phyloP scores from a whole-genome alignment of 2,113 vertebrate genomes.

The Pituophis catenifer region DNA sequence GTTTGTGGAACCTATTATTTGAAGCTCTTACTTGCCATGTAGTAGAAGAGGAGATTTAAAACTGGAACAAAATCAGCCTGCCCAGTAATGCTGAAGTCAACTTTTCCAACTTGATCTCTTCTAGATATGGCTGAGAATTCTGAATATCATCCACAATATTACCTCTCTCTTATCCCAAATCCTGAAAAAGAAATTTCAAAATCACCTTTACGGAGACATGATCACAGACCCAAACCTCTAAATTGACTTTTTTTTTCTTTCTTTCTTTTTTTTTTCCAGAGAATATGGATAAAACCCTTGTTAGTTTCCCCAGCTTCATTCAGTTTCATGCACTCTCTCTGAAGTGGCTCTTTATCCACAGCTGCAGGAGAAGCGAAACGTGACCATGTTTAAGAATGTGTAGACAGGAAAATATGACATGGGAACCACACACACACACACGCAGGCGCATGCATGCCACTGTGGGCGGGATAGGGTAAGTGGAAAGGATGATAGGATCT shows the following conservation, averaged over 20 bases:
- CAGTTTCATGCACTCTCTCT: neutral
- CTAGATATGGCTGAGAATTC: neutral
- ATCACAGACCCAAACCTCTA: no score
- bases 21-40: neutral
- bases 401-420: neutral
- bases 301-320: neutral
- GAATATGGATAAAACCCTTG: neutral
- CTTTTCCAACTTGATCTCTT: neutral
- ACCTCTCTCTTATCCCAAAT: neutral
- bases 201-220: no score
- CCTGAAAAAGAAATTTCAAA: neutral
- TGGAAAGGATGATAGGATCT: slow-evolving; percentile 1
- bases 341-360: neutral
- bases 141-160: neutral
- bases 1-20: neutral
- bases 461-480: neutral
- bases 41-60: neutral
- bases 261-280: neutral
- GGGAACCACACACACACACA: neutral
- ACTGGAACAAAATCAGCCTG: neutral
- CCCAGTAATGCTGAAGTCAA: neutral
- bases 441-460: neutral
- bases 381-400: neutral
- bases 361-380: neutral
- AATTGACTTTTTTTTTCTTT: neutral